Evolutionary conservation across 2,888 invertebrate species (phyloP), one percentile per base, ranked within the genome.

Genomic region (Adelphocoris suturalis): DNA sequence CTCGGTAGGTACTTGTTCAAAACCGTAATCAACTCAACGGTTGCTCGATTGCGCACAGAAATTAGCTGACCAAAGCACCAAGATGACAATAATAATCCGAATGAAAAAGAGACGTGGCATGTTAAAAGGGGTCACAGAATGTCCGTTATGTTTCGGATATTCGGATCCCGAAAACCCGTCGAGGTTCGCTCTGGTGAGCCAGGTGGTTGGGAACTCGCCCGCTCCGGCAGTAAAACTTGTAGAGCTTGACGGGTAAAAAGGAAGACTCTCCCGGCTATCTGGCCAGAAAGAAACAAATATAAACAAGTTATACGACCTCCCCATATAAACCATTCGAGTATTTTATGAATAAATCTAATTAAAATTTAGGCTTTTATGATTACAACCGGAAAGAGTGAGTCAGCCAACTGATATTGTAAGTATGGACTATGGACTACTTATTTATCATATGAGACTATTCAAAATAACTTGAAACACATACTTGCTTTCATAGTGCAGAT

Each of bases 271-370:
- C 46, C n/a, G 46, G 27, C 68, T 68, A 68, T 68, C 19, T 27
- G 37, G 46, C 19, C 46, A 19, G 16, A 11, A 80, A 80, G 47
- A 80, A 80, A 80, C 78, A 80, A 80, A 80, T 80, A 80, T 80
- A 80, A 80, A 46, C 78, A 80, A 80, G 46, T 80, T 80, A 80
- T 80, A 80, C 78, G 78, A 16, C 78, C 78, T 11, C 46, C 16
- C 28, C 46, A 78, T 37, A 78, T 37, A 78, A 37, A 78, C 46
- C 46, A 13, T 75, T 28, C 78, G 78, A 37, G 47, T 28, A 37
- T 80, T 80, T 46, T 37, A 13, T 46, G 78, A 47, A 80, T 47
- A 46, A 80, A 16, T 37, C 37, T 7, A 37, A 37, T 37, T 37
- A 2, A 37, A 37, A 4, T 37, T 37, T 37, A 4, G 37, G 37